Evolutionary conservation across 2,797 vertebrate genomes (phyloP).

Genomic region (Kryptolebias ocellatus): DNA sequence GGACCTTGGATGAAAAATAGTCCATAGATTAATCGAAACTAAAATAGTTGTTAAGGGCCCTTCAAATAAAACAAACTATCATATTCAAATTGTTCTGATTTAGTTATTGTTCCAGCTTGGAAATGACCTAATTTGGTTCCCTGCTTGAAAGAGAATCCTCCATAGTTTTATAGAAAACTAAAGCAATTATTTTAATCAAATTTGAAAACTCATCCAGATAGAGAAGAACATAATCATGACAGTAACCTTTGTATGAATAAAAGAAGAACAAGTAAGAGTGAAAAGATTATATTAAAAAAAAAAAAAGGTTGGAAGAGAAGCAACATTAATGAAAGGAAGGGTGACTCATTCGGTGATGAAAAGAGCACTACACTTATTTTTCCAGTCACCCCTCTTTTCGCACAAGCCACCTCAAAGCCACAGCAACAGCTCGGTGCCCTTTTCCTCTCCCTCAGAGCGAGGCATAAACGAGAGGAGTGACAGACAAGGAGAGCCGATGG

Average conservation of each 20-base stretch:
- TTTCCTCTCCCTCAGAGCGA: constrained; percentile 67
- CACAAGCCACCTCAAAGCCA: constrained; percentile 18
- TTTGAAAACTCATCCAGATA: background rate
- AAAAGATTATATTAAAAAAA: constrained; percentile 8
- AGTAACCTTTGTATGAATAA: constrained; percentile 18
- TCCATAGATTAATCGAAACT: no score
- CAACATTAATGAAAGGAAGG: constrained; percentile 42
- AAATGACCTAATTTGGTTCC: background rate
- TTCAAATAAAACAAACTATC: no score
- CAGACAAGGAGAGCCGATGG: constrained; percentile 76
- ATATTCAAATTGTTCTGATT: no score
- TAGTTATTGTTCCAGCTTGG: no score
- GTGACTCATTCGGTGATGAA: constrained; percentile 60
- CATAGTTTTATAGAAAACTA: background rate
- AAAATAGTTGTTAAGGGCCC: no score
- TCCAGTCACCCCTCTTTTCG: constrained; percentile 52
- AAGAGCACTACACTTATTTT: constrained; percentile 48
- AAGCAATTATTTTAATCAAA: constrained; percentile 5
- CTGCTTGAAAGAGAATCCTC: background rate
- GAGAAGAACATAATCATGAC: constrained; percentile 6
- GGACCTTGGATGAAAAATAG: no score
- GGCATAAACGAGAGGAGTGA: constrained; percentile 74
- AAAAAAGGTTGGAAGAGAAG: constrained; percentile 25
- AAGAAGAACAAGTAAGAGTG: constrained; percentile 4
- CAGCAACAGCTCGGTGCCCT: constrained; percentile 49